These are phyloP conservation scores for Cephus runcator DNA, from an alignment of 2,888 invertebrate genomes.

Conservation along the genomic window DNA sequence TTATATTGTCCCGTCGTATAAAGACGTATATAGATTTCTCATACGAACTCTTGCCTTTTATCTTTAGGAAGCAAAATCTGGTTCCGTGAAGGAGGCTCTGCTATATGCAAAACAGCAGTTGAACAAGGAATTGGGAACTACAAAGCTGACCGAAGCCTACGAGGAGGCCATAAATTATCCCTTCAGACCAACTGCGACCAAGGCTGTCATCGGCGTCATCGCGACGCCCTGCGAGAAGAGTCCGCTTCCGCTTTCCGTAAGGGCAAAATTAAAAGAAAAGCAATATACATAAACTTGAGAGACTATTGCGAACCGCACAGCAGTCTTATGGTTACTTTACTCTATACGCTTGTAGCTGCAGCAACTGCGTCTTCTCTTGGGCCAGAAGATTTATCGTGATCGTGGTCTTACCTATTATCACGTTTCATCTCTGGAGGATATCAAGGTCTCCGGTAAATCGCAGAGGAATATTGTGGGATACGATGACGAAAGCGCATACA, in stretches of 20 bases:
- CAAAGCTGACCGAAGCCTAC: conserved; percentile 70
- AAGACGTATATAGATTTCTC: no score
- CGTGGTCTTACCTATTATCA: conserved; percentile 73
- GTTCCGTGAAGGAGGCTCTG: conserved; percentile 39
- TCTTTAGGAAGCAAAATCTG: conserved; percentile 49
- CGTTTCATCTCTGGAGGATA: conserved; percentile 70
- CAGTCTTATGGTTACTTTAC: neutral
- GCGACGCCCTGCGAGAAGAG: conserved; percentile 72
- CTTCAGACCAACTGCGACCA: conserved; percentile 81
- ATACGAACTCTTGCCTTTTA: neutral
- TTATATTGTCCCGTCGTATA: no score
- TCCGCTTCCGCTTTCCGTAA: conserved; percentile 69
- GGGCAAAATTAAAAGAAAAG: conserved; percentile 34
- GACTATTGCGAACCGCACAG: neutral
- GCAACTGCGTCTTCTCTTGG: conserved; percentile 54
- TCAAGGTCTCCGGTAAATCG: conserved; percentile 70
- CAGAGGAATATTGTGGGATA: conserved; percentile 72
- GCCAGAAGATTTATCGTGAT: conserved; percentile 66
- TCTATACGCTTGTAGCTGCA: conserved; percentile 48
- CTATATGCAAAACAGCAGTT: conserved; percentile 56
- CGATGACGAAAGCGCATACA: conserved; percentile 72
- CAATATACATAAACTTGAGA: neutral
- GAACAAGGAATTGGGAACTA: conserved; percentile 68
- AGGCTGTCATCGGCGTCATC: conserved; percentile 76
- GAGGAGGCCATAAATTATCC: conserved; percentile 74